These are phyloP conservation scores for Zaprionus davidi DNA, from an alignment of 1,140 invertebrate species.

Conservation along the genomic window DNA sequence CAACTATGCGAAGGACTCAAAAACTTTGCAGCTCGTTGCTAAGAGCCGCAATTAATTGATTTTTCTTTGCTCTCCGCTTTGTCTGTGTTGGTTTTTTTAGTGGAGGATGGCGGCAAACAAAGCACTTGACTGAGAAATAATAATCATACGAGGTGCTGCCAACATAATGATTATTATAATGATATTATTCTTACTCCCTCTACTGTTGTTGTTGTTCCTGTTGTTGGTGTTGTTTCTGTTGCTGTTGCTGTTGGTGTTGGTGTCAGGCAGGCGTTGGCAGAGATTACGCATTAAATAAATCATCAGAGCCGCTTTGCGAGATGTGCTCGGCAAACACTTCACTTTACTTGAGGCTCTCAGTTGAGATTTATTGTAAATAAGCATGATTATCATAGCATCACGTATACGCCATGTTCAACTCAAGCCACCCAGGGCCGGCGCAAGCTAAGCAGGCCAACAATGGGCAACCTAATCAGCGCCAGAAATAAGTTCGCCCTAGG, in stretches of 20 bases:
- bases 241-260: conserved; percentile 17
- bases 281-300: conserved; percentile 82
- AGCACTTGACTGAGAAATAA: conserved; percentile 67
- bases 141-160: conserved; percentile 70
- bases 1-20: conserved; percentile 49
- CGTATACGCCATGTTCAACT: conserved; percentile 67
- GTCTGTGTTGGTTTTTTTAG: conserved; percentile 53
- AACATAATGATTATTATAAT: conserved; percentile 77
- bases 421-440: no score
- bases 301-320: conserved; percentile 60
- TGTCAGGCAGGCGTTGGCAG: conserved; percentile 66
- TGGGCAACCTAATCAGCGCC: conserved; percentile 33
- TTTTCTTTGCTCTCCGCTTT: conserved; percentile 40
- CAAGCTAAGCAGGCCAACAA: conserved; percentile 8
- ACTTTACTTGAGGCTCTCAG: conserved; percentile 51
- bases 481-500: conserved; percentile 20
- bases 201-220: conserved; percentile 7
- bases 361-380: conserved; percentile 79
- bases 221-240: background rate
- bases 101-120: conserved; percentile 47
- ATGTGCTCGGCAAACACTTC: conserved; percentile 69
- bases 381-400: conserved; percentile 80
- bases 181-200: conserved; percentile 30
- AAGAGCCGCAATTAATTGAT: conserved; percentile 75
- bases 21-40: conserved; percentile 56